Evolutionary conservation across 1,140 invertebrate genomes (phyloP).

Genomic region (Philopotamus ludificatus): DNA sequence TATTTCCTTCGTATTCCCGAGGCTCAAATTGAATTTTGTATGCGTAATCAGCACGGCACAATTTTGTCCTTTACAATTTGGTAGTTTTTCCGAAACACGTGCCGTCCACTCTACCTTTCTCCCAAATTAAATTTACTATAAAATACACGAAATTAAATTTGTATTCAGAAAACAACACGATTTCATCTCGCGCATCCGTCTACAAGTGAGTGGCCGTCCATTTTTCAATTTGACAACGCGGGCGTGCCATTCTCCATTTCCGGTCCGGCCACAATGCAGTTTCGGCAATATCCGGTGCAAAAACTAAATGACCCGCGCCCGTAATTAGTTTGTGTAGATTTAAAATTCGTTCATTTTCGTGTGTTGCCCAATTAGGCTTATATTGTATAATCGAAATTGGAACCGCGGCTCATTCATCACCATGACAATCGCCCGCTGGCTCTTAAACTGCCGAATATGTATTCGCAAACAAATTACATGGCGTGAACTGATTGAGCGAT

Average conservation of each 20-base stretch:
- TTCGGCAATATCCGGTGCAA: constrained; percentile 17
- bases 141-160: too few species aligned
- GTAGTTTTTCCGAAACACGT: too few species aligned
- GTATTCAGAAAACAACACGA: too few species aligned
- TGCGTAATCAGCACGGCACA: too few species aligned
- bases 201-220: neutral
- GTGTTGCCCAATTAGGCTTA: constrained; percentile 18
- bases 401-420: constrained; percentile 13
- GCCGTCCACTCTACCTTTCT: too few species aligned
- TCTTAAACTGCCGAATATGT: neutral
- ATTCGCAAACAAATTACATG: too few species aligned
- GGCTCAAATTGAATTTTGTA: too few species aligned
- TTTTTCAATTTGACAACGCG: constrained; percentile 6
- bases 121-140: too few species aligned
- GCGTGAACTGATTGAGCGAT: too few species aligned
- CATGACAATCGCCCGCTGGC: neutral
- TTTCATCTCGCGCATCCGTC: too few species aligned
- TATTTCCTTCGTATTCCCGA: too few species aligned
- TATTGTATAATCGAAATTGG: constrained; percentile 2
- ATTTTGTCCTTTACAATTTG: too few species aligned
- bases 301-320: constrained; percentile 20
- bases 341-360: constrained; percentile 20
- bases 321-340: constrained; percentile 32
- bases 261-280: constrained; percentile 4
- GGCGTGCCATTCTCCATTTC: neutral